These are phyloP conservation scores for Hypsopygia costalis DNA, from an alignment of 2,888 invertebrate genomes.

Conservation along the genomic window DNA sequence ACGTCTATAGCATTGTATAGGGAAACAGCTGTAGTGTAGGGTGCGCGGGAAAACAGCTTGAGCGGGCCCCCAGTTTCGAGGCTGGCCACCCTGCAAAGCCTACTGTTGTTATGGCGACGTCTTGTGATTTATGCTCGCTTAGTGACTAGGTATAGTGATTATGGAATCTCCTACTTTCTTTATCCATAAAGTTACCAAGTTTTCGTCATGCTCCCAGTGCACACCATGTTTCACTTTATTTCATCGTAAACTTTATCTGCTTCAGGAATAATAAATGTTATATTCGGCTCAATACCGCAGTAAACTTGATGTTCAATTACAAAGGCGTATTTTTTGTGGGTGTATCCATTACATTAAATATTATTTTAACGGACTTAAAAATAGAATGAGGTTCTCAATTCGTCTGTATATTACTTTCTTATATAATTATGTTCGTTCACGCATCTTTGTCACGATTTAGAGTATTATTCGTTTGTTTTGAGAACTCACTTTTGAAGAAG, in stretches of 20 bases:
- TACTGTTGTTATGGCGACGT: conserved; percentile 1
- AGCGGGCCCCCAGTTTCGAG: neutral
- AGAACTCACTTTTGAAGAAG: too few relatives aligned
- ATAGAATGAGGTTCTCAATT: too few relatives aligned
- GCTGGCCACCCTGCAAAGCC: neutral
- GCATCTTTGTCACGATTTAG: too few relatives aligned
- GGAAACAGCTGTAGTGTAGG: conserved; percentile 53
- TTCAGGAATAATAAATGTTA: neutral
- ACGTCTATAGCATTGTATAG: conserved; percentile 44
- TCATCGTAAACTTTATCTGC: neutral
- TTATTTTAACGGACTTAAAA: too few relatives aligned
- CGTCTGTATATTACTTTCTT: too few relatives aligned
- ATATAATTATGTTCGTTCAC: too few relatives aligned
- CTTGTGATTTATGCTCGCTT: conserved; percentile 25
- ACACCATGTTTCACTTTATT: neutral
- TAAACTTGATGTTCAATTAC: neutral
- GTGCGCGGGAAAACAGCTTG: conserved; percentile 50
- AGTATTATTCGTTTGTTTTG: too few relatives aligned
- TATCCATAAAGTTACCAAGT: neutral
- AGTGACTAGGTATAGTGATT: conserved; percentile 49
- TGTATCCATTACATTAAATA: too few relatives aligned
- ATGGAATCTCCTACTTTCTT: conserved; percentile 10
- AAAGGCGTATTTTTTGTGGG: neutral
- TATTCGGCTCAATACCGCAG: conserved; percentile 3
- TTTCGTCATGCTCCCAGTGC: neutral